Base-by-base conservation (phyloP, 2,888 invertebrate species). In the Patella depressa region DNA sequence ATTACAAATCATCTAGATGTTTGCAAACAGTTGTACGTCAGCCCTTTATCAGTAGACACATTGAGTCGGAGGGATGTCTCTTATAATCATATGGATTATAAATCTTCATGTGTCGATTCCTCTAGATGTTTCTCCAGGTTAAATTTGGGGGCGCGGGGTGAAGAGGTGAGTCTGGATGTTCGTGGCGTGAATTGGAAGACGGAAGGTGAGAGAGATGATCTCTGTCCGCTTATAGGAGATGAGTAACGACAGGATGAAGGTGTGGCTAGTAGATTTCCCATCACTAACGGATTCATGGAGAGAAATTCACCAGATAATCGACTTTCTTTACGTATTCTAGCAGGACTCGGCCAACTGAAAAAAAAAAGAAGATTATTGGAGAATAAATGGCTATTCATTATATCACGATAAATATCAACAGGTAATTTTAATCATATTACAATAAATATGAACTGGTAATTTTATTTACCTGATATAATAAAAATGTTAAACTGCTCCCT, bases 271-370 rank as follows among this genome's bases (percentile, higher is more conserved):
- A 54, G 57, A 45, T 54, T n/a, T 14, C 72, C 70, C 9, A 9
- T 45, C n/a, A 69, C 69, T 3, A 45, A 17, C 11, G 72, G 29
- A 15, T 29, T 29, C 14, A 72, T 34, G 15, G 57, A 53, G 12
- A 82, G 83, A 24, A 84, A 84, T 65, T 78, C 78, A 15, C 70
- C 74, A 3, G 80, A 79, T 69, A 84, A 79, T 15, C 75, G 78
- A 1, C 80, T 76, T 34, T 79, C 80, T 45, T 78, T 74, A 45
- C 80, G 81, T 19, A 83, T 76, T 59, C 84, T 82, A 11, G 86
- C 85, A 69, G 88, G 87, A 81, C 87, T 88, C 29, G 85, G 87
- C 88, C 87, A 88, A 72, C 88, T 88, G 83, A 4, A 73, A 76
- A 54, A 34, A 75, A 71, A 29, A 73, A 70, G 69, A 4, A 74